These are phyloP conservation scores for Danaus melanippus DNA, from an alignment of 1,140 invertebrate species.

Conservation along the genomic window DNA sequence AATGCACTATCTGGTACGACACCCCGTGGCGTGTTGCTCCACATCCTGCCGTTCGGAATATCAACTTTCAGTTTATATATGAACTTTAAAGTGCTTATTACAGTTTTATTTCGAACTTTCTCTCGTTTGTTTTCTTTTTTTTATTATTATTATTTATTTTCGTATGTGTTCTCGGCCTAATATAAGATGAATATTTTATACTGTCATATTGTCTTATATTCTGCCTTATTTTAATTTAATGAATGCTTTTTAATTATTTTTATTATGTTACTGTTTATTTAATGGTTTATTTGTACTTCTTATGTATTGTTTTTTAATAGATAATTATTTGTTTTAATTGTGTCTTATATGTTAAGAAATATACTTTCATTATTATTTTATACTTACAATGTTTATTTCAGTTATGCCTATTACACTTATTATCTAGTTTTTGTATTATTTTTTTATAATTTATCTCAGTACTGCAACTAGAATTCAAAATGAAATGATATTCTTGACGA, in stretches of 20 bases:
- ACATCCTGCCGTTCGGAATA: constrained; percentile 40
- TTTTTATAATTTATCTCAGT: constrained; percentile 7
- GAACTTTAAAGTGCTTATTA: constrained; percentile 40
- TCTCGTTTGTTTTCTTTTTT: constrained; percentile 12
- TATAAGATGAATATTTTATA: constrained; percentile 11
- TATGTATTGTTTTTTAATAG: too few species aligned
- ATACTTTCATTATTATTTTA: constrained; percentile 12
- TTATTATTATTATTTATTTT: constrained; percentile 18
- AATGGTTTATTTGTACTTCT: too few species aligned
- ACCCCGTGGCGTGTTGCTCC: constrained; percentile 77
- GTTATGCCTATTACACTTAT: constrained; percentile 2
- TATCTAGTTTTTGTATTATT: constrained; percentile 14
- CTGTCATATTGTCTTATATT: constrained; percentile 12
- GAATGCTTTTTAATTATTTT: constrained; percentile 10
- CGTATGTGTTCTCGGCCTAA: constrained; percentile 10
- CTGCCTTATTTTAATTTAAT: constrained; percentile 16
- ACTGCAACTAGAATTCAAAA: too few species aligned
- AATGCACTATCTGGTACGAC: constrained; percentile 99
- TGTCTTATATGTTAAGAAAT: background rate
- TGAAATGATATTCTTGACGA: too few species aligned
- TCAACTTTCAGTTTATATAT: constrained; percentile 20
- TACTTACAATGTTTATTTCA: constrained; percentile 5
- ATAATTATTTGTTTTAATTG: too few species aligned
- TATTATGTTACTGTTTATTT: constrained; percentile 2
- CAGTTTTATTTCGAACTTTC: constrained; percentile 18